Evolutionary conservation across 1,140 invertebrate species (phyloP), one percentile per base, ranked within the genome.

Genomic region (Caenorhabditis latens): DNA sequence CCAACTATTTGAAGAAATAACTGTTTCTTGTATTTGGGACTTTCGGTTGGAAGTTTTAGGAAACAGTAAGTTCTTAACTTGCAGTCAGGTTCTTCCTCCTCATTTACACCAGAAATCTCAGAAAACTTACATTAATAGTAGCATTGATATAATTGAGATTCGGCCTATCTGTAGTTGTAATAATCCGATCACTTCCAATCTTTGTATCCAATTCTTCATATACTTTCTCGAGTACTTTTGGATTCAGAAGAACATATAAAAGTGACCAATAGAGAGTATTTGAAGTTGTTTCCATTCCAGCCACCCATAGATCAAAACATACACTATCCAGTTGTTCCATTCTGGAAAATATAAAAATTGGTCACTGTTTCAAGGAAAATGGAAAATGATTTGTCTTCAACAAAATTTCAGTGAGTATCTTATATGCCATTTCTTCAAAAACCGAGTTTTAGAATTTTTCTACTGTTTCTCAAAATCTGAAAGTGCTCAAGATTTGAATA

Each of bases 251-350:
- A 7, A 87, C 50, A 79, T 84, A 87, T 11, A 87, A 43, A 21
- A 87, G 46, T 24, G 86, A 57, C 86, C 86, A 87, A n/a, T 82
- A 42, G 21, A 87, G 75, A 71, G 86, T 87, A 43, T 53, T 71
- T 9, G 82, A 71, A 57, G 86, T 87, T 6, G 86, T 87, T 82
- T 87, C 86, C 86, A 87, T 84, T 53, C 86, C 86, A n/a, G 86
- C 86, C 21, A 87, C 61, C 55, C 84, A 87, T 42, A 87, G 50
- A 40, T 87, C 86, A 53, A 83, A 63, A 32, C 82, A 84, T 24
- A 84, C 71, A 53, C 50, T 82, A 24, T 84, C 58, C 42, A 87
- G 46, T 24, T 87, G 87, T 46, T 58, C 83, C 75, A 84, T 87
- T 50, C 86, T 87, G 83, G 58, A 87, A 84, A 84, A 53, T 48